Base-by-base conservation (phyloP, 2,888 invertebrate genomes). In the Drosophila crucigera region DNA sequence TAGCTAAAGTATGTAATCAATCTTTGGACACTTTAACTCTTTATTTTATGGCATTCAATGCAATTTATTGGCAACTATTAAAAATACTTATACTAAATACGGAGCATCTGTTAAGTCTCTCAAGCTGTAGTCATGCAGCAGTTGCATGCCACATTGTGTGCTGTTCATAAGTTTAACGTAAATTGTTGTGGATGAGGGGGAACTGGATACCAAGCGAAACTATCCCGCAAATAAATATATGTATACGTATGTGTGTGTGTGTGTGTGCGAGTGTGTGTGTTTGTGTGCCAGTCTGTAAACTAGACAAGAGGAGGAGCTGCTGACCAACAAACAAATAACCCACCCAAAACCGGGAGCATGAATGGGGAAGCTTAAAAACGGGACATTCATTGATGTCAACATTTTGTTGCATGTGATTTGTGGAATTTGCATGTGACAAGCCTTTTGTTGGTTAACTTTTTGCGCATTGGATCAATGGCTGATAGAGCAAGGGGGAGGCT, bases 301-400 rank as follows among this genome's bases (percentile, higher is more conserved):
- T 73, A 68, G 75, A 73, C 73, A 50, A 62, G 30, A 47, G 47
- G 47, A 16, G 22, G 22, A 43, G 43, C 68, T 58, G 65, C 58
- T 68, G 73, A 70, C 66, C 75, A 68, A 43, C 66, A 64, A 53
- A 69, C 70, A 78, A 65, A 70, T 52, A 74, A 61, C 43, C 70
- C 68, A 53, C 50, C 68, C 37, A 19, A 41, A 30, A 31, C 22
- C 22, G 28, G 37, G 5, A n/a, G 28, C 11, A 25, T 1, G 33
- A 28, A 25, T 9, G 22, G 54, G 22, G 47, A 25, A 16, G 22
- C 41, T 16, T 28, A n/a, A 22, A 41, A 53, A 14, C 35, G 52
- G 73, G 60, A 81, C 72, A 79, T 77, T 79, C 82, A 82, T 80
- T 82, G 82, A 80, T 79, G 82, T 82, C 82, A 75, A 82, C 77